phyloP scores from a whole-genome alignment of 2,797 vertebrate genomes.

The Catamblyrhynchus diadema region DNA sequence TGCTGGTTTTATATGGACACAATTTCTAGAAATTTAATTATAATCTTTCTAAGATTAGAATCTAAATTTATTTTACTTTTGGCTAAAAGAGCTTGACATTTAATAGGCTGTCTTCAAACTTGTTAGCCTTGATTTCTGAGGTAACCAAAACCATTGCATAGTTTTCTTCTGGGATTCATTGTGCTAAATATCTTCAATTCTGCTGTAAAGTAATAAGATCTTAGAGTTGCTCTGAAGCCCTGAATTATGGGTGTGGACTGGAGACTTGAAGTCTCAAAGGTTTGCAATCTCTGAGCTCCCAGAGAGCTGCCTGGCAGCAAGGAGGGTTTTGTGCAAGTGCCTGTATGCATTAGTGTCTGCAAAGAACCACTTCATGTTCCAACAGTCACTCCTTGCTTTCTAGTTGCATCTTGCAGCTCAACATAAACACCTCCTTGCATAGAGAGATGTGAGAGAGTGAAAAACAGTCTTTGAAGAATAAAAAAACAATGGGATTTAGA shows the following conservation, averaged over 20 bases:
- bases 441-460: neutral
- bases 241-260: conserved; percentile 23
- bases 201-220: neutral
- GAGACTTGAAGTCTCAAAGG: neutral
- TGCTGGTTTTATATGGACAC: neutral
- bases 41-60: conserved; percentile 23
- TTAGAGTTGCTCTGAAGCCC: neutral
- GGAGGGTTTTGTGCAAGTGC: neutral
- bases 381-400: neutral
- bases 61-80: conserved; percentile 11
- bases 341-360: neutral
- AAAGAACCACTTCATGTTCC: neutral
- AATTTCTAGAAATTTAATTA: conserved; percentile 16
- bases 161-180: neutral
- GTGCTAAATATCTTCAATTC: neutral
- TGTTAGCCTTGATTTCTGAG: neutral
- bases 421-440: neutral
- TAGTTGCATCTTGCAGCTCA: conserved; percentile 5
- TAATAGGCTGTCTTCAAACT: neutral
- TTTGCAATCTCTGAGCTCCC: neutral
- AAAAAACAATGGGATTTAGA: neutral
- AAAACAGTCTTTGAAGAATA: conserved; percentile 41
- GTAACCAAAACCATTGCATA: neutral
- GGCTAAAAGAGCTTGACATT: neutral
- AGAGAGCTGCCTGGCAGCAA: neutral